Evolutionary conservation across 2,888 invertebrate genomes (phyloP), one percentile per base, ranked within the genome.

Genomic region (Choreutis nemorana): DNA sequence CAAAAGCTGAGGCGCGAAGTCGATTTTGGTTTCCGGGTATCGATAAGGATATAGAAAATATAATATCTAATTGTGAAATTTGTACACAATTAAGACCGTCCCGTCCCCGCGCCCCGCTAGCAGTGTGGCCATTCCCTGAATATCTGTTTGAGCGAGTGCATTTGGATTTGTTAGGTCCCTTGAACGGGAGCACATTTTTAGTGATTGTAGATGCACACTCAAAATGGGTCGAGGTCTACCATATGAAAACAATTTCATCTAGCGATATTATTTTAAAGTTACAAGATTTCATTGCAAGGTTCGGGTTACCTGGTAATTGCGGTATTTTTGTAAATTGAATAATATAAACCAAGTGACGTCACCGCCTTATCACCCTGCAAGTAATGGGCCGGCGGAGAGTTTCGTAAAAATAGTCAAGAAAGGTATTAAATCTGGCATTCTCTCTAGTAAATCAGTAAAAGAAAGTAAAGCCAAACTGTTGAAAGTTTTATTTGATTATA

Each of bases 1-100:
- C 34, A 2, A 49, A 48, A 35, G 37, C 41, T 4, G 44, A 45
- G 32, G 44, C 43, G 4, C 35, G 47, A 1, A 32, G 35, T 2
- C 23, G 45, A 6, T 34, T 47, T 21, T 45, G 47, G 44, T 47
- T 41, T 20, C 43, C 46, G 18, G 39, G 36, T 4, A 33, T 45
- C 8, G 42, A 42, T 27, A 23, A 28, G 9, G 29, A 2, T 33
- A 3, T 24, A 11, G 24, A 30, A 3, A 11, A 18, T n/a, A n/a
- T 24, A 10, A n/a, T 9, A 12, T 8, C 13, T 8, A 4, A 3
- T 4, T 30, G 30, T 10, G 14, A 21, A 3, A 9, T 22, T n/a
- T 28, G 28, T 14, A 7, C 10, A 14, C 22, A n/a, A 7, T 8
- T 28, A 12, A 11, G 23, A 10, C 7, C 28, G 8, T 5, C 18